A percentile compares a stretch with the other conserved stretches of the same genome.
Conservation (phyloP, 1,140 invertebrate genomes). For the Chymomyza costata region DNA sequence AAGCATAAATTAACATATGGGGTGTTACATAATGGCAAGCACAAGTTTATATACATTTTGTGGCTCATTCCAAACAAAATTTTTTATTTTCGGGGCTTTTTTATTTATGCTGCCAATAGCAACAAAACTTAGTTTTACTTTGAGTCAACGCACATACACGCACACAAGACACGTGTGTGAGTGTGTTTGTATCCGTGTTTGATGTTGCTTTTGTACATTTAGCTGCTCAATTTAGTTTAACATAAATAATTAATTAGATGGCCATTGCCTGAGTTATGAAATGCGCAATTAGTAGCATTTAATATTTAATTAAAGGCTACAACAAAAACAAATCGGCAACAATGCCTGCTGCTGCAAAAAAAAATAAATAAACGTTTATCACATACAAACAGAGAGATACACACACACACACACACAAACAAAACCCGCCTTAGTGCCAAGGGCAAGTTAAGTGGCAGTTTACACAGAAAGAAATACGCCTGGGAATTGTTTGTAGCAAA, state of each 20-base stretch:
- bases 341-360: conserved; percentile 11
- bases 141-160: too few species aligned
- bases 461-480: conserved; percentile 40
- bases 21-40: not conserved
- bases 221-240: conserved; percentile 66
- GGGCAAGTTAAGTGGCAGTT: conserved; percentile 56
- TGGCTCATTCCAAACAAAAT: too few species aligned
- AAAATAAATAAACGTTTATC: conserved; percentile 24
- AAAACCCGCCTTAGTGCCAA: conserved; percentile 8
- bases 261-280: conserved; percentile 68
- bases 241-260: conserved; percentile 70
- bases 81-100: conserved; percentile 24
- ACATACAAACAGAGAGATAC: conserved; percentile 49
- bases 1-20: conserved; percentile 4
- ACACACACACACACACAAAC: conserved; percentile 18
- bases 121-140: conserved; percentile 11
- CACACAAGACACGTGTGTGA: conserved; percentile 6
- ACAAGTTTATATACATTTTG: conserved; percentile 15
- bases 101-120: conserved; percentile 28
- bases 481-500: too few species aligned
- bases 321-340: conserved; percentile 6
- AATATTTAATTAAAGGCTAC: conserved; percentile 70
- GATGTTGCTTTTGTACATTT: conserved; percentile 1
- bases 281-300: conserved; percentile 69
- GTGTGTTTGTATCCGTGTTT: conserved; percentile 32